Evolutionary conservation across 2,888 invertebrate genomes (phyloP).

Genomic region (Heteromyza rotundicornis): DNA sequence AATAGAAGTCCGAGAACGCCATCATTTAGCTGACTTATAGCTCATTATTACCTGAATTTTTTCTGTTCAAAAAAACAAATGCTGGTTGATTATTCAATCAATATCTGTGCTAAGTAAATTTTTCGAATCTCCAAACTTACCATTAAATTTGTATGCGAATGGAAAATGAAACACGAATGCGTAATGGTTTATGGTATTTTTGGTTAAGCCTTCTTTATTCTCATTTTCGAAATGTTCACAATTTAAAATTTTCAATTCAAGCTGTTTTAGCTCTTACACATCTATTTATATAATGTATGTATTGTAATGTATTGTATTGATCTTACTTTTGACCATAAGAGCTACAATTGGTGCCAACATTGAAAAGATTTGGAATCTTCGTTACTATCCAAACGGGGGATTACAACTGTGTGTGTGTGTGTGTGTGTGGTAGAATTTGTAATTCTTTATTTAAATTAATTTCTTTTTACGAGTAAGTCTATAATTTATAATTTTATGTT

Average conservation of each 20-base stretch:
- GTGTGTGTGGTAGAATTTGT: slow-evolving; percentile 6
- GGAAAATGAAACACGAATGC: slow-evolving; percentile 5
- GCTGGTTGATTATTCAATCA: no score
- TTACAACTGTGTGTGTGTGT: background rate
- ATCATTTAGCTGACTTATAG: no score
- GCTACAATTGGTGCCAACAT: slow-evolving; percentile 12
- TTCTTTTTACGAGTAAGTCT: slow-evolving; percentile 9
- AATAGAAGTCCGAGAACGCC: no score
- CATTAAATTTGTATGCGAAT: no score
- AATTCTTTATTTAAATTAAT: background rate
- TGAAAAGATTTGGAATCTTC: slow-evolving; percentile 7
- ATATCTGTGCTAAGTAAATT: no score
- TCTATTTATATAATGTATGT: slow-evolving; percentile 19
- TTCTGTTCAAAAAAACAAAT: no score
- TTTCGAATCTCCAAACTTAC: no score
- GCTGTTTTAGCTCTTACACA: slow-evolving; percentile 22
- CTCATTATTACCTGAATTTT: no score
- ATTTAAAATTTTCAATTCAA: slow-evolving; percentile 24
- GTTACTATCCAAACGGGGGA: slow-evolving; percentile 1
- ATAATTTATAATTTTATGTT: slow-evolving; percentile 9
- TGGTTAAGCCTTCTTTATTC: slow-evolving; percentile 22
- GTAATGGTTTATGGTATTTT: background rate
- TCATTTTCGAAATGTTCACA: slow-evolving; percentile 20
- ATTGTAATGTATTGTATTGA: no score
- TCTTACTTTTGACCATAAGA: background rate